Evolutionary conservation across 1,140 invertebrate species (phyloP), one percentile per base, ranked within the genome.

Genomic region (Zaprionus taronus): DNA sequence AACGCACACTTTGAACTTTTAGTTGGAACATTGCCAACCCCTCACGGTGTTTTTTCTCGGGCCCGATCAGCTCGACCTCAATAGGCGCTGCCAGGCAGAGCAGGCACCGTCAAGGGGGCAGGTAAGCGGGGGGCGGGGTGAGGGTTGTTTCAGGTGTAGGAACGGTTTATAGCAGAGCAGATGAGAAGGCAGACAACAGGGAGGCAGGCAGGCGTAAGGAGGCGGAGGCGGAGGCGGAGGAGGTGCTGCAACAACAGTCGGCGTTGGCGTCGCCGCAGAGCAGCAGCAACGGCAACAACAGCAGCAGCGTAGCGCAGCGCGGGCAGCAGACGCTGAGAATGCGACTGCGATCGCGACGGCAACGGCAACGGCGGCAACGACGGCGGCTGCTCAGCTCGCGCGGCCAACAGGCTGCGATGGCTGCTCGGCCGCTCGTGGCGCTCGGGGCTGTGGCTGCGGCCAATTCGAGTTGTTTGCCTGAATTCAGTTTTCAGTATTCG

Each of bases 401-500:
- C 56, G 70, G 75, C 71, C 84, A 84, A 87, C 84, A 87, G 84
- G 84, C 84, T 87, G 83, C 83, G 83, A 84, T 82, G 80, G 83
- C 70, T 87, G 84, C 83, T 87, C 84, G 84, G 84, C 81, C 84
- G 81, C 81, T 89, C 84, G 84, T 80, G 73, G 72, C 83, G 76
- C 80, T 81, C 77, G 81, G 31, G 31, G 31, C 31, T 31, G 85
- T 31, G 85, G 77, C 51, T 36, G 56, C 63, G 75, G 82, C 80
- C 82, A 78, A 83, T 79, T 82, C 78, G 80, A 85, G 78, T 80
- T 84, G 81, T 68, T 77, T 79, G 72, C 69, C 81, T 77, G 81
- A 91, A 86, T 91, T 91, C 87, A 83, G 83, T 75, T 84, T 87
- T 89, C 79, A 89, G 89, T 91, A 85, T 91, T 72, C 83, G 77